A percentile compares a stretch with the other conserved stretches of the same genome.
phyloP scores from a whole-genome alignment of 2,797 vertebrate species.

The Acanthornis magna region DNA sequence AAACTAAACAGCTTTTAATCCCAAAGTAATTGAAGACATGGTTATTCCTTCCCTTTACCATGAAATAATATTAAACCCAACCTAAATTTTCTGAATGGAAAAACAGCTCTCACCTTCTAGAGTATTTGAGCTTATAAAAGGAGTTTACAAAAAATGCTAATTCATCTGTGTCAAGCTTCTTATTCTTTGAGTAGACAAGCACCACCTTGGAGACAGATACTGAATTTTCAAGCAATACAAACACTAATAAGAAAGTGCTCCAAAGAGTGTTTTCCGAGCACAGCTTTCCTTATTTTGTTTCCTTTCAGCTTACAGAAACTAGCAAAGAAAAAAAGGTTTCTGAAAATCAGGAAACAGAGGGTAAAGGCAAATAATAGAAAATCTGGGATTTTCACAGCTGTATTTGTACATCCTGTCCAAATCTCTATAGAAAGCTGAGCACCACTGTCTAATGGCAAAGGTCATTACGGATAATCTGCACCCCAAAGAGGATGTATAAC shows the following conservation, averaged over 20 bases:
- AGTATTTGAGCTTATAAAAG: not conserved
- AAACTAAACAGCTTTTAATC: not conserved
- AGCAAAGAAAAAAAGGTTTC: not conserved
- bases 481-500: not conserved
- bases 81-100: not conserved
- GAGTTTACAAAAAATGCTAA: not conserved
- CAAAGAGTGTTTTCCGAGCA: not conserved
- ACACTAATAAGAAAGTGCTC: slow-evolving; percentile 8
- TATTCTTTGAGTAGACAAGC: not conserved
- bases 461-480: not conserved
- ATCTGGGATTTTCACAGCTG: not conserved
- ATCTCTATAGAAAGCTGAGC: not conserved
- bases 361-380: not conserved
- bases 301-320: not conserved
- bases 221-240: slow-evolving; percentile 10
- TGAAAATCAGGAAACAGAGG: not conserved
- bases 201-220: not conserved
- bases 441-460: not conserved
- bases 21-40: not conserved
- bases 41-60: not conserved
- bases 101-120: not conserved
- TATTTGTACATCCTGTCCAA: not conserved
- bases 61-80: not conserved
- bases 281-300: not conserved
- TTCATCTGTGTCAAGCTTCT: not conserved